Evolutionary conservation across 2,888 invertebrate species (phyloP), one percentile per base, ranked within the genome.

Genomic region (Netelia inedita): DNA sequence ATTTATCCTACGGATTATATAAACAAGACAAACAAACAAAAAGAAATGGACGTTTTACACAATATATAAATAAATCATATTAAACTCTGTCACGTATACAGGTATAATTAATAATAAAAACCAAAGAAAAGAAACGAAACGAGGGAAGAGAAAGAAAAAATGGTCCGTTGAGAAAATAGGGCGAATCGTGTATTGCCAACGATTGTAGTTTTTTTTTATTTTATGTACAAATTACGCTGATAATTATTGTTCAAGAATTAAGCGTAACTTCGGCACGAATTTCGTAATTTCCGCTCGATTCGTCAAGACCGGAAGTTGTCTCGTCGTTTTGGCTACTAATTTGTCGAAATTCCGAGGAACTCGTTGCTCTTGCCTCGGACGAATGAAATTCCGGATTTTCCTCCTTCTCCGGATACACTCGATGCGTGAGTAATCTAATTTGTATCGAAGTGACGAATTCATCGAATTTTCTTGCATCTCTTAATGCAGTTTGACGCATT

Each of bases 11-110:
- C 65, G 9, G 55, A 85, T 80, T 76, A 76, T 74, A 79, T 75
- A 79, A 72, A 61, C 57, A 79, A 75, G 21, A 14, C 82, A 82
- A 78, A 74, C 43, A 75, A 79, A 79, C 75, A 82, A 69, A 68
- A 82, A 74, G 53, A 74, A 79, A 85, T 86, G 83, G 76, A 87
- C 83, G 87, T 88, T 87, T 87, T 87, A 87, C 87, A 86, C 87
- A 84, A 80, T 83, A 76, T 79, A 82, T 66, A 76, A 78, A 75
- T 65, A 78, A 81, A 79, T 81, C 72, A 21, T 79, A 87, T 82
- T 79, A 72, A 86, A 82, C 59, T 87, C 81, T 85, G 84, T 86
- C 79, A 78, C 79, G 61, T 65, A 73, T 63, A 74, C 59, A 63
- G 57, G 35, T 69, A 79, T 61, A 71, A 78, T 55, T 59, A 76